Conservation (phyloP, 2,797 vertebrate species). For the Pyrocephalus nanus region DNA sequence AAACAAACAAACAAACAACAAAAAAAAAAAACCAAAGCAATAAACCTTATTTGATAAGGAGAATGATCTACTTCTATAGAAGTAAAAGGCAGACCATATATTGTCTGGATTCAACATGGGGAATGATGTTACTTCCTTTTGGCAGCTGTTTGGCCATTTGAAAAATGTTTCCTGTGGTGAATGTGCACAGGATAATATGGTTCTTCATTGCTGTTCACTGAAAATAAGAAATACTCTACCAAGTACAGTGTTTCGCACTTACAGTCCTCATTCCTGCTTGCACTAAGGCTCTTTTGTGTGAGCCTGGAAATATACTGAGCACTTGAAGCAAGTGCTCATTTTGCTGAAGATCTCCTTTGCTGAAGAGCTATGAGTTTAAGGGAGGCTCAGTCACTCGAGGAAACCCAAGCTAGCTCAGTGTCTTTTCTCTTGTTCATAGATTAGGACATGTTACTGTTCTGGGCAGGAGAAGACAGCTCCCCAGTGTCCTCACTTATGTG, state of each 20-base stretch:
- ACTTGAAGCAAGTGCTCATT: conserved; percentile 3
- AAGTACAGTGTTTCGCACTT: not conserved
- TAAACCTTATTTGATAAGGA: not conserved
- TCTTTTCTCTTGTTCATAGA: not conserved
- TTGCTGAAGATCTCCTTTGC: not conserved
- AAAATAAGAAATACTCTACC: not conserved
- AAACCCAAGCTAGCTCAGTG: not conserved
- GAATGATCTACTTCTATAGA: not conserved
- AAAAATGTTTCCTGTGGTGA: not conserved
- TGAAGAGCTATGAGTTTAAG: not conserved
- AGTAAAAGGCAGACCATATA: not conserved
- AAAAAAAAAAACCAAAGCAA: not conserved
- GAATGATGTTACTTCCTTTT: not conserved
- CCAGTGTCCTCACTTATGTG: conserved; percentile 38
- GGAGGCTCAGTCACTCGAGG: not conserved
- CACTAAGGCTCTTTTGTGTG: not conserved
- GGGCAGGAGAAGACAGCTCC: conserved; percentile 29
- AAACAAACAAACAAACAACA: not conserved
- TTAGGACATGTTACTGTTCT: not conserved
- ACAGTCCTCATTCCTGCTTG: not conserved
- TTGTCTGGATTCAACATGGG: not conserved
- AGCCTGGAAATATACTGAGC: not conserved
- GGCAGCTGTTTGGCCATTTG: not conserved
- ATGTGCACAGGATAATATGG: not conserved
- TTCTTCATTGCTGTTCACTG: not conserved